phyloP scores from a whole-genome alignment of 1,140 invertebrate species.

The Oryctes rhinoceros region DNA sequence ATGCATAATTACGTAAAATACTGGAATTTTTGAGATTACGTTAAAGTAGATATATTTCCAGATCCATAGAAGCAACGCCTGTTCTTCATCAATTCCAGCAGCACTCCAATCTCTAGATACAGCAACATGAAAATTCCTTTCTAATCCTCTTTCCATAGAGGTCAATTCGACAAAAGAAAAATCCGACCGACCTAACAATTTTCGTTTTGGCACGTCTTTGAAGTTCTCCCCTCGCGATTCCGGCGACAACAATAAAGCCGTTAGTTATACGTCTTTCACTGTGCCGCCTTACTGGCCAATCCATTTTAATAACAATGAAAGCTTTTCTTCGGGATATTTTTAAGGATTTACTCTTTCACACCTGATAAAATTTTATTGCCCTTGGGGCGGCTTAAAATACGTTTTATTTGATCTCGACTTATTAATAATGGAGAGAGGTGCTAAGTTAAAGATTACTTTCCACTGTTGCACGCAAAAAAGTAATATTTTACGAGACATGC shows the following conservation, averaged over 20 bases:
- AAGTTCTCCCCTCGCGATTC: constrained; percentile 3
- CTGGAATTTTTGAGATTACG: too few relatives aligned
- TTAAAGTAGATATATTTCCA: too few relatives aligned
- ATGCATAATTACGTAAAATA: too few relatives aligned
- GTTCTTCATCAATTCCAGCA: background rate
- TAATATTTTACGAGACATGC: background rate
- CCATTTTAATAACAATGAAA: constrained; percentile 19
- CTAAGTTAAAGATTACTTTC: background rate
- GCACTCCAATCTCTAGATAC: background rate
- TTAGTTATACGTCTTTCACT: constrained; percentile 15
- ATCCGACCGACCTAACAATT: background rate
- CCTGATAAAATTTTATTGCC: constrained; percentile 18
- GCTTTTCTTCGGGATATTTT: background rate
- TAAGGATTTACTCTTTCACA: constrained; percentile 13
- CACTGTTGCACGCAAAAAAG: background rate
- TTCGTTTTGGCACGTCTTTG: constrained; percentile 3
- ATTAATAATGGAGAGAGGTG: constrained; percentile 8
- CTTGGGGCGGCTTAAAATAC: background rate
- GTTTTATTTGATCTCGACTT: constrained; percentile 12
- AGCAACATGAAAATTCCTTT: background rate
- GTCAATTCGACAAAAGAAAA: constrained; percentile 15
- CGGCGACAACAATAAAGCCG: constrained; percentile 11
- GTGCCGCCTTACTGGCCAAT: constrained; percentile 20
- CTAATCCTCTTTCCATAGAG: background rate
- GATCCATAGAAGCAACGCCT: too few relatives aligned